Base-by-base conservation (phyloP, 2,797 vertebrate genomes). In the Myotis pilosus region DNA sequence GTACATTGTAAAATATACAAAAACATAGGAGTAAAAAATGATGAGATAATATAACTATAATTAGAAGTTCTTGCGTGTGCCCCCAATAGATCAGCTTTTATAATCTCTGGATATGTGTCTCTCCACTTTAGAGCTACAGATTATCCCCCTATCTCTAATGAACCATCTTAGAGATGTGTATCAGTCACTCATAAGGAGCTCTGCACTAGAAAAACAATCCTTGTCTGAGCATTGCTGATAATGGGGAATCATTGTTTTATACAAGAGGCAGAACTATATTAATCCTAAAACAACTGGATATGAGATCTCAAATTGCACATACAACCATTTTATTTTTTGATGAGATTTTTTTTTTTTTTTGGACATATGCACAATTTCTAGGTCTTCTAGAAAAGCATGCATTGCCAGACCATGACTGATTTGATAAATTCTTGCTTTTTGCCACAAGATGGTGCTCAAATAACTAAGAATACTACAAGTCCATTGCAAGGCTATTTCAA, bases 361-460 rank as follows among this genome's bases (percentile, higher is more conserved):
- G 12, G 38, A 64, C 47, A 69, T 2, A 2, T 23, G 17, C 49
- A 80, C 36, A 75, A 19, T 92, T 53, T 82, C 57, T 62, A 78
- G n/a, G 62, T 78, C 19, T 51, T 71, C 36, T 80, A 53, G 80
- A 93, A 66, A 75, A 6, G 2, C 2, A 62, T 5, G 12, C n/a
- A 69, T 47, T 25, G 66, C n/a, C 60, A 33, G 17, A 86, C 15
- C 2, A n/a, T 60, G n/a, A 68, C 47, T 9, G 19, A 72, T 41
- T 83, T 85, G 74, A 79, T 85, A 55, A 96, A 81, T 97, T 96
- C 91, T 89, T 66, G 66, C 2, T 69, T 85, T 75, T 92, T 28
- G 82, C 98, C 98, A 97, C 98, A 96, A 98, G 98, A 94, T 98
- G 98, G 98, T 86, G 98, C 97, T 98, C 87, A 91, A 96, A 94